Evolutionary conservation across 1,140 invertebrate genomes (phyloP).

Genomic region (Anadara kagoshimensis): DNA sequence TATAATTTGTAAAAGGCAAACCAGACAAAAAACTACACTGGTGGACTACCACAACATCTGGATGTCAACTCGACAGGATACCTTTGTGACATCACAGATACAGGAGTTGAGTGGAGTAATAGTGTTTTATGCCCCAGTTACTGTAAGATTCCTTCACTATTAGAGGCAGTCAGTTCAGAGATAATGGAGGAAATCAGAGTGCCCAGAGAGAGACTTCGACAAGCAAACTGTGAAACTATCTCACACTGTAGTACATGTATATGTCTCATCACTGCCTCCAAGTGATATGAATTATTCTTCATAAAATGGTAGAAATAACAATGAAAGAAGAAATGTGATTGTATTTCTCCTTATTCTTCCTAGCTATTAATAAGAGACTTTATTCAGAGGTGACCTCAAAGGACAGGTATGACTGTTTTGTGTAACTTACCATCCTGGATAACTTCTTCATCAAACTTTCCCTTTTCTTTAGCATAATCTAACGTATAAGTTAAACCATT

Average conservation of each 20-base stretch:
- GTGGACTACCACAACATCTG: too few relatives aligned
- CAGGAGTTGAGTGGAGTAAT: too few relatives aligned
- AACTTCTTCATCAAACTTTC: conserved; percentile 98
- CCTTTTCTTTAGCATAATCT: conserved; percentile 94
- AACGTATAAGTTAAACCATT: conserved; percentile 98
- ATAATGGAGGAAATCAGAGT: too few relatives aligned
- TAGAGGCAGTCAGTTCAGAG: too few relatives aligned
- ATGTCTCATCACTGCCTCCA: background rate
- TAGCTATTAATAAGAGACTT: background rate
- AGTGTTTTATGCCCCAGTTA: too few relatives aligned
- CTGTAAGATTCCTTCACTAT: too few relatives aligned
- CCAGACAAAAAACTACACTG: too few relatives aligned
- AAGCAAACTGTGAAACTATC: too few relatives aligned
- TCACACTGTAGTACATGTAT: background rate
- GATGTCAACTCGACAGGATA: too few relatives aligned
- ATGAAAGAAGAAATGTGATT: background rate
- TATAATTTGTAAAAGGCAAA: too few relatives aligned
- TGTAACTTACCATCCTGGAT: conserved; percentile 87
- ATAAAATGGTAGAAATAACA: background rate
- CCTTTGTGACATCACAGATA: too few relatives aligned
- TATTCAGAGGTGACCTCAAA: background rate
- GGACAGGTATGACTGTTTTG: background rate
- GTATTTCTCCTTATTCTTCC: background rate
- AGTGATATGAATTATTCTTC: background rate
- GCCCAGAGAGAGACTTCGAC: too few relatives aligned